Evolutionary conservation across 2,113 vertebrate species (phyloP), one percentile per base, ranked within the genome.

Genomic region (Tichodroma muraria): DNA sequence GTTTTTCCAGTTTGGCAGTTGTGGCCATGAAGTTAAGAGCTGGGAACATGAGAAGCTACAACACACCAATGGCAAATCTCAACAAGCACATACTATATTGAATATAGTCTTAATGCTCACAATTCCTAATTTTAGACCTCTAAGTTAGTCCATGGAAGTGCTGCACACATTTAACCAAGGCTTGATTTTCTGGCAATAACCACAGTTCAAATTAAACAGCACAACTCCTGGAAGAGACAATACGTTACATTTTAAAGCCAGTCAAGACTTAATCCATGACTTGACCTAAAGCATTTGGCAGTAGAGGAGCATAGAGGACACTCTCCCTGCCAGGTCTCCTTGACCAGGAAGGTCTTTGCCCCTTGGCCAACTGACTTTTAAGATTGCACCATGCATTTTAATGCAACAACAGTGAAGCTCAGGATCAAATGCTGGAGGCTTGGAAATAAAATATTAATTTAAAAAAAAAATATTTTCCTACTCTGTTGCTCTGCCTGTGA

Each of bases 401-500:
- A 60, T 47, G 22, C 59, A 53, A 85, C 22, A 73, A 73, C 53
- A 59, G 13, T 80, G 69, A 93, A 92, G 83, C 57, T 75, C 54
- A 94, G 63, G 80, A 78, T 59, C 73, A 82, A 94, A 84, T 19
- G 45, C 93, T 22, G 6, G 78, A 87, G 94, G 87, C 84, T 89
- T 94, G 66, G 96, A 96, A 96, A 93, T 57, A 70, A 91, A 93
- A 66, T 77, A 94, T 88, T 93, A 89, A 65, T 72, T 53, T 20
- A 8, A 6, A 44, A 42, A 85, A 76, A 77, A 61, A 31, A 63
- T 11, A 33, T 19, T 80, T 79, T 80, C 66, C 59, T 76, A 70
- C 50, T 69, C 81, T 82, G 28, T 79, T 92, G 38, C 33, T 57
- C 49, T 66, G 71, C 21, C 93, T 94, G 73, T 75, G 79, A 95